Base-by-base conservation (phyloP, 2,888 invertebrate genomes). In the Metalampra italica region DNA sequence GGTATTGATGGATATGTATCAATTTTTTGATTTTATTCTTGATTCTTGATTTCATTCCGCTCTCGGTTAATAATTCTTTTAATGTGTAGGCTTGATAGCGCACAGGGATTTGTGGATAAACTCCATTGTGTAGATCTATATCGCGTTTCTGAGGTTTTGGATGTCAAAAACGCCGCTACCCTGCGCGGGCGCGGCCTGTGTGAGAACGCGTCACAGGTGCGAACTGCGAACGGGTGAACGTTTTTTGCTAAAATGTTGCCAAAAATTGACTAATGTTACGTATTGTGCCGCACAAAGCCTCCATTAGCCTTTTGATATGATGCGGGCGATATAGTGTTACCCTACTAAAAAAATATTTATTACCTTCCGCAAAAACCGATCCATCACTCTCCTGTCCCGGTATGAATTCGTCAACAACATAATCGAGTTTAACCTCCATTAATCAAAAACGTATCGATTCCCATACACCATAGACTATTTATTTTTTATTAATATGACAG, bases 401-500 rank as follows among this genome's bases (percentile, higher is more conserved):
- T 52, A 48, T 59, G 59, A 62, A 65, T 57, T 78, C 75, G 78
- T 76, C 78, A 80, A 78, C 78, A 76, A 75, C 75, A 74, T 84
- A 84, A 85, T 85, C 84, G 82, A 74, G 73, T 76, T 71, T 70
- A 67, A 63, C 71, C 68, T 64, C 80, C 82, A 86, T 87, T 82
- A 82, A 86, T 86, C 85, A 87, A 80, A 80, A 78, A 71, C 67
- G 75, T 79, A 83, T 82, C 80, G 78, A 80, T 82, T 86, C 84
- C 78, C 83, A 82, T 78, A 77, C 78, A 77, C 75, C 65, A 74
- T 72, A 69, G 71, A 74, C 72, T 75, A 73, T 78, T 78, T 80
- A 78, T 82, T 82, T 80, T 80, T 85, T 85, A 82, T 78, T 85
- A 86, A 86, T 87, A 78, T 86, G 87, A 86, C 87, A 86, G 85